Evolutionary conservation across 2,888 invertebrate genomes (phyloP).

Genomic region (Galeopsomyia nigrocyanea): DNA sequence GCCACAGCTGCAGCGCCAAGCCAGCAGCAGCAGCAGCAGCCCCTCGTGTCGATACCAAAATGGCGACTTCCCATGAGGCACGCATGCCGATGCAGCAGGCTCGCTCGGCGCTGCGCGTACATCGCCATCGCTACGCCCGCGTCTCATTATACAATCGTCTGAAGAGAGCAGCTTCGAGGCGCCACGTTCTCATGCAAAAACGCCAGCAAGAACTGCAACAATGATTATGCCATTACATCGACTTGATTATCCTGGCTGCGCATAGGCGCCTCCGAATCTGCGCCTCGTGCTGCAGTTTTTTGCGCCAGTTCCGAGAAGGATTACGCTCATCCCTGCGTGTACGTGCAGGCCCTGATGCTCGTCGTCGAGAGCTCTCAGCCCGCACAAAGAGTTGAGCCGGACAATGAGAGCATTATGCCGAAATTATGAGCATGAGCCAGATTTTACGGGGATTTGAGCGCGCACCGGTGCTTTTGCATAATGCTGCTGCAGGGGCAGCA

Average conservation of each 20-base stretch:
- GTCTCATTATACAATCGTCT: no score
- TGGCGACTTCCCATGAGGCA: not conserved
- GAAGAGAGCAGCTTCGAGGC: no score
- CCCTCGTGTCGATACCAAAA: not conserved
- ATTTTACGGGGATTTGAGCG: slow-evolving; percentile 37
- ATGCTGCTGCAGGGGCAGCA: not conserved
- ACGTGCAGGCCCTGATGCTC: no score
- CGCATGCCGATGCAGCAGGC: not conserved
- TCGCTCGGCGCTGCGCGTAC: not conserved
- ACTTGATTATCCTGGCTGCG: no score
- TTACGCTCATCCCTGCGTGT: no score
- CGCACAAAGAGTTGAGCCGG: slow-evolving; percentile 51
- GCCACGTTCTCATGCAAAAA: no score
- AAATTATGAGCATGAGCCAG: slow-evolving; percentile 45
- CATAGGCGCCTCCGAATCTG: no score
- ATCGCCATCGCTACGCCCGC: not conserved
- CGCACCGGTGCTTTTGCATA: slow-evolving; percentile 31
- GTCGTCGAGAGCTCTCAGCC: slow-evolving; percentile 44
- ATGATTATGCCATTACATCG: no score
- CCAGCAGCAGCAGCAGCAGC: slow-evolving; percentile 24
- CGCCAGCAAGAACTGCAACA: no score
- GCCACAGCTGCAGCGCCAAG: not conserved
- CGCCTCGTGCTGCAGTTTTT: no score
- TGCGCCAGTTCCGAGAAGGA: no score
- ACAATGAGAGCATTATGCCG: slow-evolving; percentile 44